Conservation (phyloP, 2,888 invertebrate genomes). For the Synergus itoensis region DNA sequence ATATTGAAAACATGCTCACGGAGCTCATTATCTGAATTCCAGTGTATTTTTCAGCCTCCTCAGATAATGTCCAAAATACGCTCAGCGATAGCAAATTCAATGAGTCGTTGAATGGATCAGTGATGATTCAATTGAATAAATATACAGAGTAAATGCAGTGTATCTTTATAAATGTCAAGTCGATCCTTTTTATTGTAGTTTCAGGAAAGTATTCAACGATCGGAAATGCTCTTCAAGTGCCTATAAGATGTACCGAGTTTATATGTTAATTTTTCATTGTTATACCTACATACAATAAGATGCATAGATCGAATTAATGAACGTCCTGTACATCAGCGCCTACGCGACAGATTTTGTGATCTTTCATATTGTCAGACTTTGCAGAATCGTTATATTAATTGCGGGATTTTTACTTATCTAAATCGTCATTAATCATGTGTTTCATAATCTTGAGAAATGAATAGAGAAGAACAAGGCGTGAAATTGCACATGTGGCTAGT, state of each 20-base stretch:
- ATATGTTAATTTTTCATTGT: conserved; percentile 41
- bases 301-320: conserved; percentile 25
- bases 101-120: conserved; percentile 15
- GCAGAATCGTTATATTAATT: background rate
- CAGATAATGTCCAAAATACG: conserved; percentile 14
- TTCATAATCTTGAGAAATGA: conserved; percentile 26
- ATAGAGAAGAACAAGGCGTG: conserved; percentile 52
- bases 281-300: conserved; percentile 37
- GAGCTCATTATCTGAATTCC: conserved; percentile 33
- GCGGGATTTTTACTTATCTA: conserved; percentile 33
- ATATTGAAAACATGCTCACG: conserved; percentile 16
- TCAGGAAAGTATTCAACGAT: background rate
- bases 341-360: conserved; percentile 19
- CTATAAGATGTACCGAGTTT: conserved; percentile 36
- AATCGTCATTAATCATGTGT: background rate
- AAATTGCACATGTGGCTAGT: conserved; percentile 51
- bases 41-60: conserved; percentile 26
- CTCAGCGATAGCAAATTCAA: conserved; percentile 24
- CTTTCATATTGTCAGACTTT: conserved; percentile 28
- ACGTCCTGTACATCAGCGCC: conserved; percentile 32
- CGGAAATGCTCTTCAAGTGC: conserved; percentile 25
- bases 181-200: background rate
- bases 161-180: conserved; percentile 1
- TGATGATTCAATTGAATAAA: conserved; percentile 31
- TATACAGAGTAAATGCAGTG: background rate